These are phyloP conservation scores for Tricholauxania praeusta DNA, from an alignment of 2,888 invertebrate genomes.

Conservation along the genomic window DNA sequence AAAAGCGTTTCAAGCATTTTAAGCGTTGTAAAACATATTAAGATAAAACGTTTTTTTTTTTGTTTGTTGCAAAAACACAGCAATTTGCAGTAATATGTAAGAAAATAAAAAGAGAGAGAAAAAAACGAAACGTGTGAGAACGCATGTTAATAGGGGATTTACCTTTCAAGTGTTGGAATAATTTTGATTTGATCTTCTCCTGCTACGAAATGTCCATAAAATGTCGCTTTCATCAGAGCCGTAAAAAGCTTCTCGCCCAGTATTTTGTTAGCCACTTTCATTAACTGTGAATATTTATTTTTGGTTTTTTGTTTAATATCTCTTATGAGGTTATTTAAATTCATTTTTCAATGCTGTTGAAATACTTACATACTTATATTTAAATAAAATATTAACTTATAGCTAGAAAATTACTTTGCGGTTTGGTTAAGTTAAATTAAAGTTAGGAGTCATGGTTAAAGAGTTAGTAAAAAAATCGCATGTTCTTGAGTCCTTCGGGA, in stretches of 20 bases:
- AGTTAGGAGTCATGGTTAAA: too few relatives aligned
- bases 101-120: slow-evolving; percentile 47
- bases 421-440: too few relatives aligned
- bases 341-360: too few relatives aligned
- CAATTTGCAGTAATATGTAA: slow-evolving; percentile 35
- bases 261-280: slow-evolving; percentile 81
- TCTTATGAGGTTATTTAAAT: too few relatives aligned
- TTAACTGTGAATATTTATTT: slow-evolving; percentile 73
- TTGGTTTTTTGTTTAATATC: too few relatives aligned
- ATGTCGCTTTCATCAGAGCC: slow-evolving; percentile 89
- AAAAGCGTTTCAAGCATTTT: slow-evolving; percentile 34
- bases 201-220: slow-evolving; percentile 99
- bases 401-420: too few relatives aligned
- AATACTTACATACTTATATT: too few relatives aligned
- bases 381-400: too few relatives aligned
- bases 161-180: slow-evolving; percentile 84
- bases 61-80: slow-evolving; percentile 5
- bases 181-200: slow-evolving; percentile 93
- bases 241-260: slow-evolving; percentile 88
- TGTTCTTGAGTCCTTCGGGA: too few relatives aligned
- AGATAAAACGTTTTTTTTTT: not conserved
- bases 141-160: slow-evolving; percentile 55
- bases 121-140: slow-evolving; percentile 51
- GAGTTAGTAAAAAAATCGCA: too few relatives aligned
- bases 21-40: slow-evolving; percentile 36